Evolutionary conservation across 92 coral and sea anemone genomes (phyloP), one percentile per base, ranked within the genome.

Genomic region (Nematostella vectensis): DNA sequence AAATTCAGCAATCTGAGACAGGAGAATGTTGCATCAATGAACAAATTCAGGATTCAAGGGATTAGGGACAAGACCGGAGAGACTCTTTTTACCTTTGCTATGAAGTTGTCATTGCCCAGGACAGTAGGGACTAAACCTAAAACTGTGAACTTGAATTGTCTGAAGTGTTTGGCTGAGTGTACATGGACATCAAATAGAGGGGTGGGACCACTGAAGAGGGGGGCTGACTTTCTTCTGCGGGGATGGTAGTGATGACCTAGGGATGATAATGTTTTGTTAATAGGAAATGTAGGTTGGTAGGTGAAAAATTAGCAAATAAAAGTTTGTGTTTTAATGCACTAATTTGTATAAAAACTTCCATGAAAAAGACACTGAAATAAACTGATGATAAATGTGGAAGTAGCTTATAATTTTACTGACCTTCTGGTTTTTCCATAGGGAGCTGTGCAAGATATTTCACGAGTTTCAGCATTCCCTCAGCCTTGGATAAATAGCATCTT

Each of bases 371-470:
- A n/a, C n/a, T n/a, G n/a, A n/a, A n/a, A n/a, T n/a, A n/a, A n/a
- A n/a, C n/a, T n/a, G n/a, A n/a, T n/a, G n/a, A n/a, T n/a, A n/a
- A n/a, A n/a, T n/a, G n/a, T n/a, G n/a, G n/a, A n/a, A n/a, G n/a
- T n/a, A n/a, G n/a, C n/a, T n/a, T n/a, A n/a, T n/a, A n/a, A n/a
- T n/a, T n/a, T n/a, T n/a, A 15, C 48, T 60, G 31, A 84, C 96
- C 96, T 84, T 80, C 95, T 1, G 80, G 81, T 47, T 89, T 89
- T 31, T 85, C 95, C 15, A 72, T 61, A 1, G 97, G 97, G 33
- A 89, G 67, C 21, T 66, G 44, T 31, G 70, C 67, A 6, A 81
- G 50, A 70, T 77, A 89, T 50, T 81, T 77, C 43, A 85, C 50
- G 27, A 89, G 80, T 31, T 68, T 85, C 55, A 89, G 37, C 74